Evolutionary conservation across 2,113 vertebrate species (phyloP).

Genomic region (Pangasianodon hypophthalmus): DNA sequence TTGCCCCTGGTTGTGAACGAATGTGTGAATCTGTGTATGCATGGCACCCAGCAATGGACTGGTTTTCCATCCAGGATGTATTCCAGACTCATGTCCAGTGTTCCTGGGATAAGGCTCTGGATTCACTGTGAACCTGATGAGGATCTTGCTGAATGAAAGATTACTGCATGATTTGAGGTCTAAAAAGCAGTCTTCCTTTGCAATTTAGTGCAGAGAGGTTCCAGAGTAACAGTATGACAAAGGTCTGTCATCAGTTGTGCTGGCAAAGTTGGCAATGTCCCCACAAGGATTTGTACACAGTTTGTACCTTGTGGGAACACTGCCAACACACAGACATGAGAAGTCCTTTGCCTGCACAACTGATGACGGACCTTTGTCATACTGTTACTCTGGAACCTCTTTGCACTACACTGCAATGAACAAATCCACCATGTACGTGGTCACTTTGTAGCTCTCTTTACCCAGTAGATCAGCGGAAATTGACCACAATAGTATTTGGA

Average conservation of each 20-base stretch:
- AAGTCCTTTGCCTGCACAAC: background rate
- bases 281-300: too few species aligned
- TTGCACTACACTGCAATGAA: background rate
- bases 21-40: background rate
- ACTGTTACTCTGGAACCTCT: background rate
- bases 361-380: background rate
- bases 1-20: background rate
- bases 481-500: background rate
- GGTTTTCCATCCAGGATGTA: background rate
- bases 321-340: constrained; percentile 3
- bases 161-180: background rate
- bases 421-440: background rate
- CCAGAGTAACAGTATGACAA: background rate
- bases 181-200: background rate
- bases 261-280: background rate
- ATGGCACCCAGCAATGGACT: background rate
- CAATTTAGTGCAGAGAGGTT: background rate
- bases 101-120: background rate
- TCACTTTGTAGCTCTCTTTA: background rate
- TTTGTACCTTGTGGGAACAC: background rate
- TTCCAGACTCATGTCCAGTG: background rate
- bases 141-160: background rate
- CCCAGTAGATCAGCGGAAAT: background rate
- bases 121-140: background rate
- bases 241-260: background rate